phyloP scores from a whole-genome alignment of 2,113 vertebrate genomes.

The Diadophis punctatus region DNA sequence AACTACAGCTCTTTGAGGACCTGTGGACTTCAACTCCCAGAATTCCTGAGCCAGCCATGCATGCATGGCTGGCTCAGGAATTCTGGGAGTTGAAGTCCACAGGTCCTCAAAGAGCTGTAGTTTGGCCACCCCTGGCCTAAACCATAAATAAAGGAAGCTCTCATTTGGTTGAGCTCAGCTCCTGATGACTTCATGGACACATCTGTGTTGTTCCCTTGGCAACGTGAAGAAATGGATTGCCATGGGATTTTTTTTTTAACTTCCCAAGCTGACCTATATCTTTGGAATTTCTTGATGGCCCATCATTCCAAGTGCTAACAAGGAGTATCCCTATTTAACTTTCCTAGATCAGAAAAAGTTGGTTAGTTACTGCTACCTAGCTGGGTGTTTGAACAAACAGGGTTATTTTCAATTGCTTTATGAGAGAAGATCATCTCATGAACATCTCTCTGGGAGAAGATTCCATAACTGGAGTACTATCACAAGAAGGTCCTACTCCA shows the following conservation, averaged over 20 bases:
- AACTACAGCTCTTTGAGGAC: too few relatives aligned
- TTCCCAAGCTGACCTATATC: neutral
- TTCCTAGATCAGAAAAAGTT: neutral
- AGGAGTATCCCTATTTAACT: neutral
- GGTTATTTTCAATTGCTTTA: neutral
- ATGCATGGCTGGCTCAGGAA: too few relatives aligned
- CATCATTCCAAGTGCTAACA: neutral
- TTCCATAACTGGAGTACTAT: neutral
- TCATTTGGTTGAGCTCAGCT: neutral
- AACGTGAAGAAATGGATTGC: neutral
- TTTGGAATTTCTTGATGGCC: neutral
- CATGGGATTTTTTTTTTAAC: neutral
- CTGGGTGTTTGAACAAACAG: neutral
- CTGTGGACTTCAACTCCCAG: too few relatives aligned
- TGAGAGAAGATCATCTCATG: neutral
- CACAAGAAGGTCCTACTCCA: neutral
- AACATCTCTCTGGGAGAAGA: neutral
- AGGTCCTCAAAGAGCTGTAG: too few relatives aligned
- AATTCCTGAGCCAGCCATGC: too few relatives aligned
- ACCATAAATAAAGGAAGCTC: neutral
- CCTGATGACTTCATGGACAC: neutral
- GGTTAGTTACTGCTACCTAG: neutral
- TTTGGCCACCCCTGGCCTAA: too few relatives aligned
- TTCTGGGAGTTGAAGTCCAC: too few relatives aligned
- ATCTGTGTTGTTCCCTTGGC: neutral